These are phyloP conservation scores for Sylvicapra grimmia DNA, from an alignment of 2,113 vertebrate species.

Conservation along the genomic window DNA sequence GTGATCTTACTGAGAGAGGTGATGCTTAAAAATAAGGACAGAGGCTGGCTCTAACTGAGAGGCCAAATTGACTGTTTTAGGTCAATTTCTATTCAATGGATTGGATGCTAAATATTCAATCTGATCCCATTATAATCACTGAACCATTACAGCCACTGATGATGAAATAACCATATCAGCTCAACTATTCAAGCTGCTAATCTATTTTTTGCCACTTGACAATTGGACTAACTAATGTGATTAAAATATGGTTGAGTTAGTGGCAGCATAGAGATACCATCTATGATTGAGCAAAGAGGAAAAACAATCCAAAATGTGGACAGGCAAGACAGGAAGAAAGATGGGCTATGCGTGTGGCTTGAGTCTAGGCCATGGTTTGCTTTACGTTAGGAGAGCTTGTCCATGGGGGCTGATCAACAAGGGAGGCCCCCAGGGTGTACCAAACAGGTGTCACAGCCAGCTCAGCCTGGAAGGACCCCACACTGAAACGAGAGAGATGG, in stretches of 20 bases:
- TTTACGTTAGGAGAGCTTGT: neutral
- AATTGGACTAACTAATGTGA: slow-evolving; percentile 43
- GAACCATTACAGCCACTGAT: neutral
- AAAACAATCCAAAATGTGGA: neutral
- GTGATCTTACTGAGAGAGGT: neutral
- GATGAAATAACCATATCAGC: slow-evolving; percentile 42
- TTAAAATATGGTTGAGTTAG: slow-evolving; percentile 46
- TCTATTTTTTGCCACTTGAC: slow-evolving; percentile 29
- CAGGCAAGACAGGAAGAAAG: neutral
- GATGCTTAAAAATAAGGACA: neutral
- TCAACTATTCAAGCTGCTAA: slow-evolving; percentile 12
- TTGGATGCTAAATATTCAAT: slow-evolving; percentile 15
- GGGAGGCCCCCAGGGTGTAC: too few species aligned
- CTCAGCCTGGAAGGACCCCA: neutral
- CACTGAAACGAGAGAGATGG: neutral
- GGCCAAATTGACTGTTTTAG: neutral
- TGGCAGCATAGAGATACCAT: slow-evolving; percentile 16
- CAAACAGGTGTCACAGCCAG: neutral
- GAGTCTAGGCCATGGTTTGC: neutral
- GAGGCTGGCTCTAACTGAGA: neutral
- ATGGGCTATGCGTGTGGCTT: neutral
- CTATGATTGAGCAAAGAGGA: slow-evolving; percentile 11
- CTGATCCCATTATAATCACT: neutral
- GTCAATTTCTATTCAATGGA: slow-evolving; percentile 24
- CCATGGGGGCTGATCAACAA: neutral